Evolutionary conservation across 1,140 invertebrate species (phyloP), one percentile per base, ranked within the genome.

Genomic region (Zaprionus vittiger): DNA sequence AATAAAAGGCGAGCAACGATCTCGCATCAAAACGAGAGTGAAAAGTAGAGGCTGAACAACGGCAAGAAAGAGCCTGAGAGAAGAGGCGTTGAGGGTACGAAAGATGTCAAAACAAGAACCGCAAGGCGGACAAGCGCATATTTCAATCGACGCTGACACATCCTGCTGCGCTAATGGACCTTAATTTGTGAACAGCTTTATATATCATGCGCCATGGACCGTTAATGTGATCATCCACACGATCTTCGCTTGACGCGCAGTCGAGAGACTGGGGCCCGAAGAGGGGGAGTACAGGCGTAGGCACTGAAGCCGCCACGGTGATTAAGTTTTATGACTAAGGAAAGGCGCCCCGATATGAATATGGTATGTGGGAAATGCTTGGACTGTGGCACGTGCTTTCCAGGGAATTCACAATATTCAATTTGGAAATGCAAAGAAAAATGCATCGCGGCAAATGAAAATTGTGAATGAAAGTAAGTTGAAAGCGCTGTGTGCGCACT

Each of bases 151-250:
- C 79, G 85, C 82, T 90, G 85, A 90, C 85, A 90, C 85, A 90
- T 90, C 85, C 85, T 90, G 85, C 85, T 90, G 86, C 79, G 85
- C 85, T 90, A 90, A 90, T 90, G 85, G 85, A 90, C 86, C 85
- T 91, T 90, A 90, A 90, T 90, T 90, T 90, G 85, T 90, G 85
- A 90, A 90, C 85, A 90, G 85, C 82, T 90, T 90, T 91, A 90
- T 90, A 90, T 91, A 90, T 91, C 85, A 90, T 90, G 82, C 73
- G 82, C 81, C 79, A 31, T 54, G 67, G 71, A 73, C 79, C 85
- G 86, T 90, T 90, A 90, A 90, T 90, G 85, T 91, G 85, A 91
- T 90, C 85, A 85, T 91, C 86, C 82, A 90, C 85, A 90, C 82
- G 85, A 89, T 90, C 84, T 89, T 24, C 20, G 47, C 55, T 77